Evolutionary conservation across 2,113 vertebrate genomes (phyloP).

Genomic region (Otocyon megalotis): DNA sequence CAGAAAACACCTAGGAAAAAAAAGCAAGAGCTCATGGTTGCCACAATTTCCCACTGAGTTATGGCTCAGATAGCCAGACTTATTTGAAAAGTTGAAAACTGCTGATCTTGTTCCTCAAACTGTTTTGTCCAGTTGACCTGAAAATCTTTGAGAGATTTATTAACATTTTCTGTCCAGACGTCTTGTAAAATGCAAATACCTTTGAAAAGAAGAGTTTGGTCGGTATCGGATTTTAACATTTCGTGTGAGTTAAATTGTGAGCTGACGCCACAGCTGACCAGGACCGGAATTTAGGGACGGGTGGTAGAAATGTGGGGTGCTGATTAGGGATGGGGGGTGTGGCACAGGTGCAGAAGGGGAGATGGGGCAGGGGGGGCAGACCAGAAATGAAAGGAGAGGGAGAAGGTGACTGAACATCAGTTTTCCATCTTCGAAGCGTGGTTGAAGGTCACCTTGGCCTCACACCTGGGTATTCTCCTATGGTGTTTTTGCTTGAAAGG

Average conservation of each 20-base stretch:
- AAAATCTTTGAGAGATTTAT: background rate
- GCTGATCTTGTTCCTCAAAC: background rate
- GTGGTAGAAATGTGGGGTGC: background rate
- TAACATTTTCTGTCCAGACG: background rate
- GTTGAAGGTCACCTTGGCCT: background rate
- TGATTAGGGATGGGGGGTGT: too few species aligned
- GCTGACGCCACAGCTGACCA: background rate
- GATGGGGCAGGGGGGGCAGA: background rate
- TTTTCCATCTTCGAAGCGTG: background rate
- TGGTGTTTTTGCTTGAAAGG: background rate
- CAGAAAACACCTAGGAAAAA: background rate
- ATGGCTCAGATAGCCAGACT: background rate
- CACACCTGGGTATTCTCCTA: background rate
- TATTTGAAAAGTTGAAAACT: constrained; percentile 5
- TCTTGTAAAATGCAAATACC: background rate
- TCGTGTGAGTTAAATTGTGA: background rate
- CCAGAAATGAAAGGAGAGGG: too few species aligned
- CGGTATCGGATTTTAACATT: background rate
- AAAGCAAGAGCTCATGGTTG: background rate
- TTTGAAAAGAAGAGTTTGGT: background rate
- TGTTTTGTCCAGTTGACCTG: background rate
- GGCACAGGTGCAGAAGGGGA: too few species aligned
- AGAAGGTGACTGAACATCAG: background rate
- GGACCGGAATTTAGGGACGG: background rate
- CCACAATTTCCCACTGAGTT: background rate